Evolutionary conservation across 2,113 vertebrate species (phyloP).

Genomic region (Microtus montanus): DNA sequence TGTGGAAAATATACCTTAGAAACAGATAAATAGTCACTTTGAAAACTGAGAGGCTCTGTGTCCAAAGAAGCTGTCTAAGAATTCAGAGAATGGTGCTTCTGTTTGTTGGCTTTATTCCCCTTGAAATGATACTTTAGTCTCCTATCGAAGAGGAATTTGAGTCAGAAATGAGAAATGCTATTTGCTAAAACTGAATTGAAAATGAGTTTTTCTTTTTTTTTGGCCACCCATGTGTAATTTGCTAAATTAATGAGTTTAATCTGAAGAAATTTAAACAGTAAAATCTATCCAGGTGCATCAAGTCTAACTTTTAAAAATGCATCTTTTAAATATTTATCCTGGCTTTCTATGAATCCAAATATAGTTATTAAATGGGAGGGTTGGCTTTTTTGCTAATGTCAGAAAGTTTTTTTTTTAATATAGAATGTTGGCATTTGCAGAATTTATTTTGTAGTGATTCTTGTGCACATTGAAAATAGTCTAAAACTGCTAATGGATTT

Average conservation of each 20-base stretch:
- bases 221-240: conserved; percentile 63
- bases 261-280: conserved; percentile 63
- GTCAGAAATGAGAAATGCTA: conserved; percentile 61
- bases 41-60: neutral
- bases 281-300: conserved; percentile 55
- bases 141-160: conserved; percentile 51
- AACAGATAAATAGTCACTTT: conserved; percentile 16
- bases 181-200: conserved; percentile 60
- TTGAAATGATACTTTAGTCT: conserved; percentile 36
- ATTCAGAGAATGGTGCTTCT: neutral
- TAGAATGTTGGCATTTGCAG: conserved; percentile 27
- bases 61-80: neutral
- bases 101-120: conserved; percentile 35
- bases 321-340: conserved; percentile 67
- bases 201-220: conserved; percentile 56
- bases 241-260: conserved; percentile 70
- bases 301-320: conserved; percentile 18
- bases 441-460: conserved; percentile 34
- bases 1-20: neutral
- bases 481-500: conserved; percentile 6
- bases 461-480: neutral
- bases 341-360: conserved; percentile 56
- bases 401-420: neutral
- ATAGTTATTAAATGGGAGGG: conserved; percentile 14
- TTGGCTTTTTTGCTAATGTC: neutral